These are phyloP conservation scores for Brachirus orientalis DNA, from an alignment of 2,113 vertebrate species.

Conservation along the genomic window DNA sequence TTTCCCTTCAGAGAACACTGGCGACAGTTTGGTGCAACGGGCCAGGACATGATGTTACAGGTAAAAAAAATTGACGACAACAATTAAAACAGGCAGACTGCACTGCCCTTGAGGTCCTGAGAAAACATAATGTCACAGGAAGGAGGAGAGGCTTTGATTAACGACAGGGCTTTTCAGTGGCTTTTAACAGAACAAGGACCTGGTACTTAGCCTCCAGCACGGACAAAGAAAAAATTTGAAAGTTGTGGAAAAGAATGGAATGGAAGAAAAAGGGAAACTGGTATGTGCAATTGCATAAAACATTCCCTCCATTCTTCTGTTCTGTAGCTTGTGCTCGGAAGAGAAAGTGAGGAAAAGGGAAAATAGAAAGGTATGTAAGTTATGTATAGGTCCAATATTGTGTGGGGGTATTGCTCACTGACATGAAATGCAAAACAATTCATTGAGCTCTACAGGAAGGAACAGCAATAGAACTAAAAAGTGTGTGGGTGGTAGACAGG, in stretches of 20 bases:
- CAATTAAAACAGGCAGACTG: constrained; percentile 17
- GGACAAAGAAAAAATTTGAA: constrained; percentile 11
- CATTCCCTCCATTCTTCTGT: neutral
- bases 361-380: neutral
- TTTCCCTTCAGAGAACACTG: neutral
- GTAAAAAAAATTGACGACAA: constrained; percentile 20
- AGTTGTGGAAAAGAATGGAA: neutral
- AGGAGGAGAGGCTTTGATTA: constrained; percentile 13
- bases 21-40: constrained; percentile 7
- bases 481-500: too few relatives aligned
- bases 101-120: constrained; percentile 7
- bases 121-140: constrained; percentile 9
- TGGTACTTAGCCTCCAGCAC: neutral
- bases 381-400: neutral
- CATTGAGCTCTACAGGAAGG: neutral
- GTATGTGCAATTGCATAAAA: neutral
- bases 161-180: constrained; percentile 10
- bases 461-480: constrained; percentile 3
- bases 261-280: neutral
- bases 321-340: neutral
- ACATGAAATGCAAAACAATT: too few relatives aligned
- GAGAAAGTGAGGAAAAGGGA: neutral
- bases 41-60: constrained; percentile 27
- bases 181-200: constrained; percentile 5
- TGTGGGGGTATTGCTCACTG: too few relatives aligned